Percentiles rank a stretch among this genome's conserved stretches.
These are phyloP conservation scores for Gouania willdenowi DNA, from an alignment of 2,797 vertebrate genomes.

Conservation along the genomic window DNA sequence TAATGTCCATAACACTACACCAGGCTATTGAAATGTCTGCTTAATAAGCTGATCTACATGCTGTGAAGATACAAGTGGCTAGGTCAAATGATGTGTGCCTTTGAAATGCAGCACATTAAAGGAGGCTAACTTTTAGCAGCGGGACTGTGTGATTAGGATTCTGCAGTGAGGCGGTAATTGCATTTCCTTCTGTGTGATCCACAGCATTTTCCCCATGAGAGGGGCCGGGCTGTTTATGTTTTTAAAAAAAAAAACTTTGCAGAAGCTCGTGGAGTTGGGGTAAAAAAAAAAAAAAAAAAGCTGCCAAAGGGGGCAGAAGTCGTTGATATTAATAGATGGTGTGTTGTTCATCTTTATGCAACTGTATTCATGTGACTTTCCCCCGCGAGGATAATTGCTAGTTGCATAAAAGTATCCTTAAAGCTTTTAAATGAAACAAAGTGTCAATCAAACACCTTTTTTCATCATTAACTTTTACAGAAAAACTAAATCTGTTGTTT, in stretches of 20 bases:
- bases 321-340: conserved; percentile 13
- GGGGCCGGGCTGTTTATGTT: conserved; percentile 40
- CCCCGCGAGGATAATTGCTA: not conserved
- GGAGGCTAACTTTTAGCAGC: conserved; percentile 59
- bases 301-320: not conserved
- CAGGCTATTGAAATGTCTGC: conserved; percentile 43
- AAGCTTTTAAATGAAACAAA: conserved; percentile 1
- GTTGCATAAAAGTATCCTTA: not conserved
- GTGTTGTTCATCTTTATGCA: conserved; percentile 4
- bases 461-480: not conserved
- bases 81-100: conserved; percentile 63
- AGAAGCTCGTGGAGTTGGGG: no score
- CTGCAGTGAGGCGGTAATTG: conserved; percentile 61
- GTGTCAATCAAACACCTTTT: not conserved
- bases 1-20: conserved; percentile 25
- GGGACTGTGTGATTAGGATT: conserved; percentile 63
- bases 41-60: conserved; percentile 76
- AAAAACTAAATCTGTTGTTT: no score
- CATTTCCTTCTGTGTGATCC: conserved; percentile 57
- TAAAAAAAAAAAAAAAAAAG: not conserved
- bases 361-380: not conserved
- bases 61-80: conserved; percentile 34
- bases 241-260: conserved; percentile 30
- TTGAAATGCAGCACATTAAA: conserved; percentile 72
- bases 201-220: conserved; percentile 40